Evolutionary conservation across 2,113 vertebrate species (phyloP), one percentile per base, ranked within the genome.

Genomic region (Eclectus roratus): DNA sequence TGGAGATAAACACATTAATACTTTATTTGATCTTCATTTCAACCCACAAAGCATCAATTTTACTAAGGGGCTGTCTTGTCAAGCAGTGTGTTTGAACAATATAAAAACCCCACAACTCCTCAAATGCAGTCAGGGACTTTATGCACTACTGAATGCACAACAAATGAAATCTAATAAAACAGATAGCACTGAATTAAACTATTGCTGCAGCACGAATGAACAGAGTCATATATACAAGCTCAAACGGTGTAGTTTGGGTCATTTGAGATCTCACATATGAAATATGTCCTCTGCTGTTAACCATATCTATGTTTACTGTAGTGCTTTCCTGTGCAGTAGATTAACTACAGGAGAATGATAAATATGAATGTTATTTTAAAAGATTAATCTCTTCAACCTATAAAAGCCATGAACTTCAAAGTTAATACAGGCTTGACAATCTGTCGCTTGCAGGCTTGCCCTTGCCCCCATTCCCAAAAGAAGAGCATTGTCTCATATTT

Each of bases 381-480:
- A 93, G n/a, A 94, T 90, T 93, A 91, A 71, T 88, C 47, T 46
- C 16, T 82, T 93, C 68, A 74, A 73, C 33, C 33, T 77, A 37
- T 47, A 78, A 91, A 58, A 95, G 10, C 31, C 49, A 35, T 18
- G 19, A 89, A 69, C 23, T 73, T 80, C 52, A 61, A 73, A 83
- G 37, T 70, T 66, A 91, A 71, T 64, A 21, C 23, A 44, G 50
- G 17, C 17, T 85, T 77, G 31, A 70, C 74, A 77, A 63, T 82
- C 70, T 94, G 74, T 69, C 66, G 63, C 3, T 5, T 66, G 55
- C 12, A 66, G 18, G 5, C 14, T 91, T 91, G 50, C 35, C 33
- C 29, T 78, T 93, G 76, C 41, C 12, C 6, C 33, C 9, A 46
- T 84, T 84, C 55, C 50, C 64, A 68, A 81, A 85, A 89, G 50